Evolutionary conservation across 1,140 invertebrate species (phyloP), one percentile per base, ranked within the genome.

Genomic region (Euborellia annulipes): DNA sequence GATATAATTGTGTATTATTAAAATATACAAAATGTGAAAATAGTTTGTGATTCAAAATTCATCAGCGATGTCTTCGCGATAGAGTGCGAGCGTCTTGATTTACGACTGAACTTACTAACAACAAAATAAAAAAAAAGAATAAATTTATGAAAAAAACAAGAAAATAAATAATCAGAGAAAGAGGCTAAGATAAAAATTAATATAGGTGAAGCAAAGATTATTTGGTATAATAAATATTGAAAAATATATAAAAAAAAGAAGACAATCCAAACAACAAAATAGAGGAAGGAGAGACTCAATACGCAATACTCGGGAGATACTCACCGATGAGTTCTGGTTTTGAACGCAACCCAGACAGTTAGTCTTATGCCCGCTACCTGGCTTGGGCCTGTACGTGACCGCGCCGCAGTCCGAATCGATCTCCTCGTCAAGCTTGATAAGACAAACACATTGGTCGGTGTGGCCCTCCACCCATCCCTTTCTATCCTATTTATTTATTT

Each of bases 261-360:
- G 23, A 41, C 14, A 18, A 21, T 37, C 43, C 38, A 40, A 45
- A 20, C 36, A 49, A 40, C 11, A 40, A 3, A 20, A n/a, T n/a
- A n/a, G n/a, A n/a, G n/a, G n/a, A n/a, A n/a, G n/a, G n/a, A n/a
- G n/a, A n/a, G n/a, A n/a, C n/a, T n/a, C n/a, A n/a, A n/a, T n/a
- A n/a, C n/a, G n/a, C n/a, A 0, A n/a, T 4, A 18, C 17, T 36
- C 23, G 11, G 11, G 36, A 27, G 30, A 43, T 41, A 66, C 67
- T 68, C 55, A 70, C 68, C 65, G 63, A 63, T 6, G 67, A 69
- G 47, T 62, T 61, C 48, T 65, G 61, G 49, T 64, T 62, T 49
- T 65, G 60, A 47, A 50, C 49, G 54, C 50, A 64, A 48, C 64
- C 56, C 34, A 66, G 60, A 55, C 62, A 68, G 53, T 61, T 63